Base-by-base conservation (phyloP, 2,113 vertebrate genomes). In the Toxostoma redivivum region DNA sequence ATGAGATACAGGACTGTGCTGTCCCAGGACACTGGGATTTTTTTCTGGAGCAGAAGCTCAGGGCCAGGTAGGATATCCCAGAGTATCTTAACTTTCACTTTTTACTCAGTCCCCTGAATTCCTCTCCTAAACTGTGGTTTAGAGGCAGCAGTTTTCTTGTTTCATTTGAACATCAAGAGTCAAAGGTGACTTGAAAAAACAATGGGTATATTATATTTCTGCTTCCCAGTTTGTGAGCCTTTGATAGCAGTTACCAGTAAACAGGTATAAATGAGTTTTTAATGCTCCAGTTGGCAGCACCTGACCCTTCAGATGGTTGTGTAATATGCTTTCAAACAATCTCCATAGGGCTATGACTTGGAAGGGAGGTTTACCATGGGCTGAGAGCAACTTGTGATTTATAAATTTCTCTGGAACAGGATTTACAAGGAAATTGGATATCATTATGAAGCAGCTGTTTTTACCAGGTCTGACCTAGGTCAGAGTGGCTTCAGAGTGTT, bases 311-410 rank as follows among this genome's bases (percentile, higher is more conserved):
- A 57, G 51, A 80, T 57, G 42, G 58, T 37, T 74, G 47, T 69
- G 67, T 67, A 81, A 47, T 81, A 67, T 22, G 42, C 70, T 94
- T 91, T 89, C 53, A 83, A 42, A 88, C 76, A 66, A 94, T 90
- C 72, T 95, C 47, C 1, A 0, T n/a, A 80, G 76, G 38, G 24
- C 22, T 87, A n/a, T 94, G 24, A 2, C 94, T 93, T 88, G n/a
- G 90, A 95, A 83, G 21, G 15, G 30, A 87, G 64, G 19, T 61
- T 92, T 93, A 61, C 84, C 37, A 27, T 62, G 51, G 62, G 35
- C 64, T 90, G 25, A 76, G 56, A 92, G 50, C 40, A 96, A 82
- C 57, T 72, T 91, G 24, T 92, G 81, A 97, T 97, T 96, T 96
- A 95, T 83, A 44, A 86, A 90, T 92, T 96, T 78, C 47, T 96